Evolutionary conservation across 2,797 vertebrate genomes (phyloP).

Genomic region (Phalloptychus januarius): DNA sequence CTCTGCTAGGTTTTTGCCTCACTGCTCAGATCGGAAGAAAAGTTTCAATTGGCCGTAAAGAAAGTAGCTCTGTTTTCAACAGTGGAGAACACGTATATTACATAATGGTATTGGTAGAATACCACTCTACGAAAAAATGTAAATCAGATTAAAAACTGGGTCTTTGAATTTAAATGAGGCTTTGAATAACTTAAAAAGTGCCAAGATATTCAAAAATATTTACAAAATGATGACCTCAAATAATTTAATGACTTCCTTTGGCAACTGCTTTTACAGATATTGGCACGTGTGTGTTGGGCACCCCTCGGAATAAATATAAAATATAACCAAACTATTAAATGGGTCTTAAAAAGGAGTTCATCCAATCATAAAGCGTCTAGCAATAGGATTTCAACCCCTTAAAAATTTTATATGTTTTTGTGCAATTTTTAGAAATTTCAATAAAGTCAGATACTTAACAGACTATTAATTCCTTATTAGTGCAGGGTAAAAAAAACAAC

Average conservation of each 20-base stretch:
- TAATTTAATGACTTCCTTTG: neutral
- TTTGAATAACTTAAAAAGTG: neutral
- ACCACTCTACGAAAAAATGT: constrained; percentile 22
- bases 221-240: neutral
- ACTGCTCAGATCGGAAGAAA: constrained; percentile 25
- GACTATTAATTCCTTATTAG: too few species aligned
- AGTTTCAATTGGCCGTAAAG: neutral
- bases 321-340: neutral
- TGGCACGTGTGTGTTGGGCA: neutral
- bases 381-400: neutral
- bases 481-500: too few species aligned
- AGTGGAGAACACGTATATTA: constrained; percentile 4
- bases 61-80: constrained; percentile 32
- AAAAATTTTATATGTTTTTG: neutral
- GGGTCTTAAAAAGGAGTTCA: neutral
- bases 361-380: neutral
- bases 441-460: too few species aligned
- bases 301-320: neutral
- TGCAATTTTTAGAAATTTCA: neutral
- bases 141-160: constrained; percentile 41
- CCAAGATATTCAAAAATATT: neutral
- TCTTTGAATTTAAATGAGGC: neutral
- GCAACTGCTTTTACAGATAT: neutral
- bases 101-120: constrained; percentile 23
- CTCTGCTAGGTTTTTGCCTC: constrained; percentile 64